These are phyloP conservation scores for Mormoops blainvillei DNA, from an alignment of 2,113 vertebrate species.

Conservation along the genomic window DNA sequence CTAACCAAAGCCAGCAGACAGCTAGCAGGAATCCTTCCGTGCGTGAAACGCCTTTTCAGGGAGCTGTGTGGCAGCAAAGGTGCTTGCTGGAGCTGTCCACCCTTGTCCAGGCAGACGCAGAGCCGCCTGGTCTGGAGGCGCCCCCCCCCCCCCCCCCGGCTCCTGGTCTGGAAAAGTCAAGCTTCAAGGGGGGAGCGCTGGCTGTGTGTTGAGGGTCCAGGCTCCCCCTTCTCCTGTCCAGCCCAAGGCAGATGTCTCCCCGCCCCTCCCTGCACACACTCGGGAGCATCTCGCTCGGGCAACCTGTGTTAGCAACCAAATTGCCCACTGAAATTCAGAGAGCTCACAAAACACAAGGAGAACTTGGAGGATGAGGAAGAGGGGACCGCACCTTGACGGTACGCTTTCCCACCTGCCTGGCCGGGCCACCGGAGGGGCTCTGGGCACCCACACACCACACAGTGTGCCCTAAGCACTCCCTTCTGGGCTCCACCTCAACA, in stretches of 20 bases:
- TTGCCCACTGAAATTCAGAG: neutral
- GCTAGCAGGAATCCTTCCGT: neutral
- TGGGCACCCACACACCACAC: neutral
- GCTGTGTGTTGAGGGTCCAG: neutral
- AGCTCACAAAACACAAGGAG: accelerated
- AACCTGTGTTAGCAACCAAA: neutral
- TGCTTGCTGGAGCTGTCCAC: accelerated
- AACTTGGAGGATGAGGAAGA: neutral
- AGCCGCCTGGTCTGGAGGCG: accelerated
- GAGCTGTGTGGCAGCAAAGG: accelerated
- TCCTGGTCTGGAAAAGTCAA: accelerated
- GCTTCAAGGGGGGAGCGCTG: neutral
- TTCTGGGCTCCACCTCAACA: accelerated
- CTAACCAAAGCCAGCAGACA: neutral
- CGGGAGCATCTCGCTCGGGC: neutral
- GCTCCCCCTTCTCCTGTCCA: neutral
- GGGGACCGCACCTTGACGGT: neutral
- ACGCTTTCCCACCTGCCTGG: accelerated
- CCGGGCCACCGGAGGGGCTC: neutral
- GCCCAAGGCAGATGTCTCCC: neutral
- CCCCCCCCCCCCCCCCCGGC: no score
- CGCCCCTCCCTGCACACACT: neutral
- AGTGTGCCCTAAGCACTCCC: accelerated
- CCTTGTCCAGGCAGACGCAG: neutral
- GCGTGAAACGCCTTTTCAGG: neutral